phyloP scores from a whole-genome alignment of 2,797 vertebrate genomes.

The Myioborus melanocephalus region DNA sequence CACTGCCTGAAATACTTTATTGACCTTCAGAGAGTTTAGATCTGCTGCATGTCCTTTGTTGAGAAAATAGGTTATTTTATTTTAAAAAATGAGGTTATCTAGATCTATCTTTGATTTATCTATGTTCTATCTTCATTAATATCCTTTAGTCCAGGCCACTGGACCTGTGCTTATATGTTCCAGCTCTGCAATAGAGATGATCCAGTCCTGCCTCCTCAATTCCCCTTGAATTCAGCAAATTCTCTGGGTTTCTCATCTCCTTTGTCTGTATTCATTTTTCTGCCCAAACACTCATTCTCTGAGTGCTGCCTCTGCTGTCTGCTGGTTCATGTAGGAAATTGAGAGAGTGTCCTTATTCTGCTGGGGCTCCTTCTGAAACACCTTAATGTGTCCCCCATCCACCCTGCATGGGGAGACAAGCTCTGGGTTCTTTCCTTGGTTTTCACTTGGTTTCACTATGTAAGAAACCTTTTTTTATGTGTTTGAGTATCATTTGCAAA shows the following conservation, averaged over 20 bases:
- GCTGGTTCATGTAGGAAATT: background rate
- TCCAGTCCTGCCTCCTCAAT: background rate
- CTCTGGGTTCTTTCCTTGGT: background rate
- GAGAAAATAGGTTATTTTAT: constrained; percentile 23
- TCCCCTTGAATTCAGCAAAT: background rate
- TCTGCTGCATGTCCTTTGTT: background rate
- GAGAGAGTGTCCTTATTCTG: background rate
- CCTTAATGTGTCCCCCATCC: background rate
- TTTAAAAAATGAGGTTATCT: constrained; percentile 17
- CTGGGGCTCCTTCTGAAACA: background rate
- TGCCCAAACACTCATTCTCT: background rate
- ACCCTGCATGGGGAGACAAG: background rate
- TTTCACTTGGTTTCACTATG: background rate
- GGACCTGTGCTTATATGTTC: background rate
- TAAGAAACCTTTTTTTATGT: background rate
- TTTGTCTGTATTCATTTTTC: background rate
- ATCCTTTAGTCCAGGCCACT: background rate
- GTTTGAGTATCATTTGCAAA: background rate
- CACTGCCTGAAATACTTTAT: background rate
- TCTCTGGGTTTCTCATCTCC: background rate
- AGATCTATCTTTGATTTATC: background rate
- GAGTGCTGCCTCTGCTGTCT: background rate
- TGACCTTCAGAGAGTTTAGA: constrained; percentile 13
- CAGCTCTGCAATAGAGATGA: background rate
- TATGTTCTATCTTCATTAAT: background rate